Conservation (phyloP, 2,113 vertebrate species). For the Fulica atra region DNA sequence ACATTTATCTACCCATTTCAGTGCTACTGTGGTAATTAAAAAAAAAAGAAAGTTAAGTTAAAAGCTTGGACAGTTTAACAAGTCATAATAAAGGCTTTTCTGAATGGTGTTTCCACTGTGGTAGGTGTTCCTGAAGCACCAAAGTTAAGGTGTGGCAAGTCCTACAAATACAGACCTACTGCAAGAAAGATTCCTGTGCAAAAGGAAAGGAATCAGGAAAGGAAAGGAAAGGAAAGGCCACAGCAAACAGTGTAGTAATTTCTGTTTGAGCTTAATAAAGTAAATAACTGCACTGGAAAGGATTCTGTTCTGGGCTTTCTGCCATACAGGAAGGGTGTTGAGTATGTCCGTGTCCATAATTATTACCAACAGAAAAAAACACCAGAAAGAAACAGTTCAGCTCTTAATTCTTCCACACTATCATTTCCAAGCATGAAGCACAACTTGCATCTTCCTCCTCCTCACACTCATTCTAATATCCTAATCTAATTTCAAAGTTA, state of each 20-base stretch:
- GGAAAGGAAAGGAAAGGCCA: no score
- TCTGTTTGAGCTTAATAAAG: constrained; percentile 72
- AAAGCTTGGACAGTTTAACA: background rate
- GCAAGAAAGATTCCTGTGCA: constrained; percentile 19
- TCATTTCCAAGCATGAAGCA: constrained; percentile 8
- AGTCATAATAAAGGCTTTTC: background rate
- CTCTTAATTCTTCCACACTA: constrained; percentile 31
- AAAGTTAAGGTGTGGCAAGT: constrained; percentile 36
- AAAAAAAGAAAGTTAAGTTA: background rate
- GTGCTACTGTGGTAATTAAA: background rate
- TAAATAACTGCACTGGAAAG: constrained; percentile 76
- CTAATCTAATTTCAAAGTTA: background rate
- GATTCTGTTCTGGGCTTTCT: constrained; percentile 72
- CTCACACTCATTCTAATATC: background rate
- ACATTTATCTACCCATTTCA: background rate
- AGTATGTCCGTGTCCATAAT: constrained; percentile 57
- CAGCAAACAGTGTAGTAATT: constrained; percentile 67
- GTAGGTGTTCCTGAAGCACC: background rate
- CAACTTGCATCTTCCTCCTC: background rate
- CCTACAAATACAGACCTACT: background rate
- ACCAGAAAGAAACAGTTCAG: constrained; percentile 49
- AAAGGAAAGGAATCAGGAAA: no score
- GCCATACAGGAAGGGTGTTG: constrained; percentile 78
- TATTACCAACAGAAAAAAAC: constrained; percentile 63
- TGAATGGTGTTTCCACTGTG: background rate